These are phyloP conservation scores for Phrynocephalus guinanensis DNA, from an alignment of 2,797 vertebrate genomes.

Conservation along the genomic window DNA sequence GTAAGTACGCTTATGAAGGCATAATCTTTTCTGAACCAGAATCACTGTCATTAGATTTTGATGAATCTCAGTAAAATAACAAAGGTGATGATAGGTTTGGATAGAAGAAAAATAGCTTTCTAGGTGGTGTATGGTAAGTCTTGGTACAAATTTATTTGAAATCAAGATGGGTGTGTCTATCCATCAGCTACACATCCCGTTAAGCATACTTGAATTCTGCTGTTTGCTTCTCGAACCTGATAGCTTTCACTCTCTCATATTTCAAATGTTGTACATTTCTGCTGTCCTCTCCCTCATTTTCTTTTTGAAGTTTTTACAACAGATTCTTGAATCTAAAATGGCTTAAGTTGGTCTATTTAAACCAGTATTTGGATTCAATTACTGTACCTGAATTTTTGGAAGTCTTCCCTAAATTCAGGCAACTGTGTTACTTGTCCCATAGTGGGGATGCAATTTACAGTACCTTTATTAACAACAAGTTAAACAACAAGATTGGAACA, in stretches of 20 bases:
- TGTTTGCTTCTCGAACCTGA: background rate
- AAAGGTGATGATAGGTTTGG: background rate
- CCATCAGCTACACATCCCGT: background rate
- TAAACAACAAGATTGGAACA: constrained; percentile 25
- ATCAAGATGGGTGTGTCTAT: background rate
- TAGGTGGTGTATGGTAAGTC: background rate
- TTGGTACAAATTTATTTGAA: background rate
- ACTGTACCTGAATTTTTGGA: background rate
- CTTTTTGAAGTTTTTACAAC: background rate
- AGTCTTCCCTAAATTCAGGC: background rate
- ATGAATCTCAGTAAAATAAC: background rate
- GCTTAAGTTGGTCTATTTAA: background rate
- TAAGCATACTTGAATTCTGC: background rate
- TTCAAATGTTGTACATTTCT: background rate
- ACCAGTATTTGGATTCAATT: too few species aligned
- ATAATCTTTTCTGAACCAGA: background rate
- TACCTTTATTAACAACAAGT: constrained; percentile 18
- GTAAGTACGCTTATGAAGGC: background rate
- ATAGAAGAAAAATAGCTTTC: background rate
- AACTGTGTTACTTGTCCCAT: background rate
- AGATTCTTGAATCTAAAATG: background rate
- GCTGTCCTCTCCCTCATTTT: background rate
- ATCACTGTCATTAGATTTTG: background rate
- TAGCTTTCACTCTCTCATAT: background rate
- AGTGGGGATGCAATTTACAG: background rate